phyloP scores from a whole-genome alignment of 2,113 vertebrate species.

The Xyrauchen texanus region DNA sequence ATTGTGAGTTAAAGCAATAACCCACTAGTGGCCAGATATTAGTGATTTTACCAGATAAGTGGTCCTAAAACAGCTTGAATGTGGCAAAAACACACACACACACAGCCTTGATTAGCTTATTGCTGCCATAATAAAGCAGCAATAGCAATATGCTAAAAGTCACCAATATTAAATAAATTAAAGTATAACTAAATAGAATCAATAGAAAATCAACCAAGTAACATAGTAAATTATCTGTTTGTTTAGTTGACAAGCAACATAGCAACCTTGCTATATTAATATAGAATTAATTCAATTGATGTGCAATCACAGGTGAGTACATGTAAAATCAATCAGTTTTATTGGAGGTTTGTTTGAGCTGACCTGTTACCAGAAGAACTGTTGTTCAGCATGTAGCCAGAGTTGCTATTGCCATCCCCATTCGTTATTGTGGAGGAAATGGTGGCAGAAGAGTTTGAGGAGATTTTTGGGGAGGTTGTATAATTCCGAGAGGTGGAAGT shows the following conservation, averaged over 20 bases:
- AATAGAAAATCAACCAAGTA: too few relatives aligned
- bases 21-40: neutral
- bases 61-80: neutral
- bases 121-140: too few relatives aligned
- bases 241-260: too few relatives aligned
- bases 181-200: too few relatives aligned
- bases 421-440: slow-evolving; percentile 89
- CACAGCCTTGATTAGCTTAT: too few relatives aligned
- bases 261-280: too few relatives aligned
- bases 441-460: slow-evolving; percentile 85
- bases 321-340: too few relatives aligned
- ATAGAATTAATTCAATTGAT: too few relatives aligned
- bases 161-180: too few relatives aligned
- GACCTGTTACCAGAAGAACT: slow-evolving; percentile 82
- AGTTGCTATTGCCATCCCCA: slow-evolving; percentile 86
- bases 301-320: too few relatives aligned
- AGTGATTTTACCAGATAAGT: neutral
- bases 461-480: slow-evolving; percentile 92
- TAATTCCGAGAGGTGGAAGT: slow-evolving; percentile 89
- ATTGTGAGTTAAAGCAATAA: neutral
- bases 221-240: too few relatives aligned
- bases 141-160: too few relatives aligned
- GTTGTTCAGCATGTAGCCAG: slow-evolving; percentile 84
- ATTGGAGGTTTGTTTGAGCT: slow-evolving; percentile 10
- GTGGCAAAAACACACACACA: neutral